Base-by-base conservation (phyloP, 2,888 invertebrate genomes). In the Morpho achilles region DNA sequence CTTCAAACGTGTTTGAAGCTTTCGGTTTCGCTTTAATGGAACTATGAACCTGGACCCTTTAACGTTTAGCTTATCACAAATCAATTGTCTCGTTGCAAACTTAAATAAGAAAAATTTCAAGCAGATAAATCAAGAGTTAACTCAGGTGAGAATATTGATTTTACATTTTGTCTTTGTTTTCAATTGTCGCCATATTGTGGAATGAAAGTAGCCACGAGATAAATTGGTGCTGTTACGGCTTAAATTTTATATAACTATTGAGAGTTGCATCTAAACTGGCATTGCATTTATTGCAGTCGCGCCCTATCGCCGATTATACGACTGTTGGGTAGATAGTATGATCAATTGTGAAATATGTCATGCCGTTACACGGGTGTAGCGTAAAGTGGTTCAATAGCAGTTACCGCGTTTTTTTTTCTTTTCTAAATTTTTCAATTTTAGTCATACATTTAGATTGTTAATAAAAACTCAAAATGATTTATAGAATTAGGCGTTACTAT, bases 21-120 rank as follows among this genome's bases (percentile, higher is more conserved):
- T 96, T 96, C 96, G 95, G 94, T 93, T 94, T 94, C 93, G 95
- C 93, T 92, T 95, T 94, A 93, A 94, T 94, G 96, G 96, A 97
- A 97, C 96, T 97, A 97, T 97, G 97, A 97, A 97, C 96, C 97
- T 98, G 95, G 98, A 98, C 95, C 96, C 98, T 94, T 95, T 97
- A 94, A 97, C 96, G 94, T 96, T 97, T 95, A 96, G 98, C 94
- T 95, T 98, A 95, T 96, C 97, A 94, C 97, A 98, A 95, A 98
- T 98, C 93, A 96, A 96, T 95, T 96, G 96, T 95, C 96, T 98
- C 92, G 96, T 98, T 94, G 94, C 95, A 91, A 96, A 96, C 93
- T 94, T 98, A 93, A 97, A 94, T 89, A 98, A 98, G 94, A 97
- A 97, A 93, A 98, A 98, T 93, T 96, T 95, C 92, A 96, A 96